Conservation (phyloP, 1,140 invertebrate genomes). For the Gonatopus flavifemur region DNA sequence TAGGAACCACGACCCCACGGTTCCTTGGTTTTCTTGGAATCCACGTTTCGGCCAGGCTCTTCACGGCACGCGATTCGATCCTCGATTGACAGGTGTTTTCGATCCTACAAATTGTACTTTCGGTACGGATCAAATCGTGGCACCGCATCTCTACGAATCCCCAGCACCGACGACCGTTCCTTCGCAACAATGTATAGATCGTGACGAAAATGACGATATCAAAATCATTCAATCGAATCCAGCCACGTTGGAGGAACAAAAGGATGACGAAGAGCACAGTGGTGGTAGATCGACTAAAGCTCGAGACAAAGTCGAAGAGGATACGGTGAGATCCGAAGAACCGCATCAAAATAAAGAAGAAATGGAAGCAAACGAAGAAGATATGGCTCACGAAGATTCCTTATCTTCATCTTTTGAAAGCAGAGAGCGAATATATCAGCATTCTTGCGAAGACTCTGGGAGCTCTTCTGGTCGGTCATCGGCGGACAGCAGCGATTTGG, state of each 20-base stretch:
- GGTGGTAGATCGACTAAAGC: background rate
- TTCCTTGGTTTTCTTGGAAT: slow-evolving; percentile 53
- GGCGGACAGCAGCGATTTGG: slow-evolving; percentile 68
- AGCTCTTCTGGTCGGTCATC: slow-evolving; percentile 60
- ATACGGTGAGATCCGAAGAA: too few species aligned
- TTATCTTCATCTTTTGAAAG: slow-evolving; percentile 24
- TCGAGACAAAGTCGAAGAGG: slow-evolving; percentile 5
- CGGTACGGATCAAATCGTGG: slow-evolving; percentile 24
- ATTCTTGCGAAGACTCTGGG: slow-evolving; percentile 53
- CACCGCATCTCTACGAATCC: slow-evolving; percentile 15
- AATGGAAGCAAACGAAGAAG: slow-evolving; percentile 5
- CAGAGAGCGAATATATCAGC: slow-evolving; percentile 38
- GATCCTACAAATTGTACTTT: slow-evolving; percentile 32
- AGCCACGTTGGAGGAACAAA: slow-evolving; percentile 16
- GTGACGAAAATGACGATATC: slow-evolving; percentile 14
- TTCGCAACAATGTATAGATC: background rate
- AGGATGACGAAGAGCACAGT: background rate
- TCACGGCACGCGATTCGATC: slow-evolving; percentile 37
- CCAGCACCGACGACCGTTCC: slow-evolving; percentile 1
- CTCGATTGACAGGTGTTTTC: slow-evolving; percentile 44
- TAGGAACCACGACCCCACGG: slow-evolving; percentile 35
- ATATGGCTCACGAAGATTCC: slow-evolving; percentile 8
- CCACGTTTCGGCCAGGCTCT: slow-evolving; percentile 44
- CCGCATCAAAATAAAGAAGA: slow-evolving; percentile 9
- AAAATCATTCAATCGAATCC: slow-evolving; percentile 21